Evolutionary conservation across 2,888 invertebrate species (phyloP), one percentile per base, ranked within the genome.

Genomic region (Rhopalosiphum nymphaeae): DNA sequence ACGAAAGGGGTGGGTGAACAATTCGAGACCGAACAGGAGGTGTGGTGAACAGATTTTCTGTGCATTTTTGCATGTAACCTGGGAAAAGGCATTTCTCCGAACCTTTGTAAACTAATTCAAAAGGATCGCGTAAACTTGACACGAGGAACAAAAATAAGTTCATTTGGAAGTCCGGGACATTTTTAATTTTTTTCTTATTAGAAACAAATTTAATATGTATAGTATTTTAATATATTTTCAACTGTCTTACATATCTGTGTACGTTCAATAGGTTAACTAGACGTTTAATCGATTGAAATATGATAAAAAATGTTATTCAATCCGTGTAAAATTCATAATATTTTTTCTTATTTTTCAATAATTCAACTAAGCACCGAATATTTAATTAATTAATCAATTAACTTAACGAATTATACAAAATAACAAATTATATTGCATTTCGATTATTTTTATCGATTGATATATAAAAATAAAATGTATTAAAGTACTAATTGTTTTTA

Each of bases 101-200:
- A 26, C 61, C 89, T 89, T 61, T 89, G 89, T 56, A 61, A 89
- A 46, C 61, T 46, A 67, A 90, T 25, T 67, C 67, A 90, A 90
- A 61, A 67, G 67, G n/a, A 61, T 90, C 67, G 16, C 61, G 90
- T 67, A n/a, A 89, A 89, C 89, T 89, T 29, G n/a, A n/a, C 44
- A 89, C 44, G n/a, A 29, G 16, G n/a, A 89, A 16, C 56, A n/a
- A 57, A 36, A 61, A 89, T 46, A 0, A 44, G 44, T 61, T 89
- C 89, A 46, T 89, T 61, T 29, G 49, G 29, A 89, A 78, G 36
- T 21, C 21, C 1, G 9, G 26, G 36, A 78, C 36, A 9, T 36
- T 78, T 78, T 78, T 78, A 9, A 21, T 78, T n/a, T 78, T 78
- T 36, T 78, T 36, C 21, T 78, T 78, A 36, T 78, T 36, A 36